Percentiles rank a stretch among this genome's conserved stretches.
phyloP scores from a whole-genome alignment of 2,797 vertebrate genomes.

The Taenioides sp. region DNA sequence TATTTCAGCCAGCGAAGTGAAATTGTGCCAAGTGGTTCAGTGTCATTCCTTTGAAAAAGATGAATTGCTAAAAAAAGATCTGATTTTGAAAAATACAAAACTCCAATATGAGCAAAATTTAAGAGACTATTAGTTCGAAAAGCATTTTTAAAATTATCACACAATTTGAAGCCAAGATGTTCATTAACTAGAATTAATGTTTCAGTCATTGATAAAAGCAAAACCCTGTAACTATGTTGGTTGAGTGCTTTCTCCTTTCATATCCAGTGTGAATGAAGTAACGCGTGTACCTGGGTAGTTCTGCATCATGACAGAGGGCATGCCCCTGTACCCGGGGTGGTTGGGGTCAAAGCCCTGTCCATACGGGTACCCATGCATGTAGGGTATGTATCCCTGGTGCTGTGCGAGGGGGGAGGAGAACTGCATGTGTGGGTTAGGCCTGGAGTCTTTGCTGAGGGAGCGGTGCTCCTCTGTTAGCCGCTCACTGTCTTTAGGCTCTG shows the following conservation, averaged over 20 bases:
- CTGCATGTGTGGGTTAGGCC: slow-evolving; percentile 88
- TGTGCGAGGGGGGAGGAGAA: slow-evolving; percentile 91
- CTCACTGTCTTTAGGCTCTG: slow-evolving; percentile 85
- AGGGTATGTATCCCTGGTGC: slow-evolving; percentile 94
- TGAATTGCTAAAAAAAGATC: too few species aligned
- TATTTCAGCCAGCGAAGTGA: neutral
- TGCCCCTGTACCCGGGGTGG: slow-evolving; percentile 91
- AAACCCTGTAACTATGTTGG: neutral
- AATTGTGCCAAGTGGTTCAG: neutral
- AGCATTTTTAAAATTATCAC: too few species aligned
- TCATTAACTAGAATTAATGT: neutral
- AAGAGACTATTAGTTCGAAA: too few species aligned
- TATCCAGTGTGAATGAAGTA: neutral
- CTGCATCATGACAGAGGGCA: slow-evolving; percentile 97
- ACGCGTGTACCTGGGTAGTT: slow-evolving; percentile 89
- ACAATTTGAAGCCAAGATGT: neutral
- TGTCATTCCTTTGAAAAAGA: too few species aligned
- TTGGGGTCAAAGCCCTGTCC: slow-evolving; percentile 92
- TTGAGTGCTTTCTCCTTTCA: neutral
- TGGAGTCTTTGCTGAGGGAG: slow-evolving; percentile 86
- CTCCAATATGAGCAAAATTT: too few species aligned
- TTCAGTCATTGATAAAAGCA: neutral
- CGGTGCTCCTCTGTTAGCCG: slow-evolving; percentile 87
- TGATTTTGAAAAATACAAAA: too few species aligned
- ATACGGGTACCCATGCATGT: slow-evolving; percentile 95